phyloP scores from a whole-genome alignment of 2,113 vertebrate genomes.

The Pagrus major region DNA sequence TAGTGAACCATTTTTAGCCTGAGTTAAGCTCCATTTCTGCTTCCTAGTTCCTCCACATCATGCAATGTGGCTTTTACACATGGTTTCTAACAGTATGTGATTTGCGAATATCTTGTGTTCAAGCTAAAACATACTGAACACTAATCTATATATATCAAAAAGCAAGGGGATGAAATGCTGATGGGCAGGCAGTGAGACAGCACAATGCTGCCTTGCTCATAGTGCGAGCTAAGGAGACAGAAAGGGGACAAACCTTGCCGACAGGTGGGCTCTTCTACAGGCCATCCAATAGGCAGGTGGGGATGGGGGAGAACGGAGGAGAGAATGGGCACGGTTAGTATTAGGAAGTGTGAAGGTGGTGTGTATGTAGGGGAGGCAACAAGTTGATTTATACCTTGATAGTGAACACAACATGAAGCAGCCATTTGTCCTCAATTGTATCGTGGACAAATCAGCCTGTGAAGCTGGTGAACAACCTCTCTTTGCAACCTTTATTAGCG shows the following conservation, averaged over 20 bases:
- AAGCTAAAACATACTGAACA: not conserved
- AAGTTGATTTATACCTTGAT: conserved; percentile 16
- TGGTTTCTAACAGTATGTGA: not conserved
- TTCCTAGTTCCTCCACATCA: conserved; percentile 54
- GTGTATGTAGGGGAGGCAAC: conserved; percentile 42
- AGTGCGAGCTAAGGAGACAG: conserved; percentile 81
- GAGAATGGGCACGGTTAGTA: conserved; percentile 87
- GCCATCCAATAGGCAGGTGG: conserved; percentile 85
- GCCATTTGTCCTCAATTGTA: not conserved
- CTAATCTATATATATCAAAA: not conserved
- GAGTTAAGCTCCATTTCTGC: not conserved
- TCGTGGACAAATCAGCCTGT: conserved; percentile 3
- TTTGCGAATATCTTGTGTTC: not conserved
- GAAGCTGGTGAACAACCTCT: not conserved
- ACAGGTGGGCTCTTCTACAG: conserved; percentile 84
- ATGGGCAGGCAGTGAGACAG: conserved; percentile 79
- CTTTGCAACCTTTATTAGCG: not conserved
- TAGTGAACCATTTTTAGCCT: not conserved
- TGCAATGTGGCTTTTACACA: conserved; percentile 55
- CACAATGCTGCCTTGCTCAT: conserved; percentile 76
- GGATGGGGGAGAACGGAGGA: conserved; percentile 83
- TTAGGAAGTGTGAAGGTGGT: conserved; percentile 66
- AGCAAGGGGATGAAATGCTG: conserved; percentile 60
- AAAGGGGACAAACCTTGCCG: conserved; percentile 87
- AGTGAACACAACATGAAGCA: conserved; percentile 32